These are phyloP conservation scores for Aphidius ervi DNA, from an alignment of 1,140 invertebrate genomes.

Conservation along the genomic window DNA sequence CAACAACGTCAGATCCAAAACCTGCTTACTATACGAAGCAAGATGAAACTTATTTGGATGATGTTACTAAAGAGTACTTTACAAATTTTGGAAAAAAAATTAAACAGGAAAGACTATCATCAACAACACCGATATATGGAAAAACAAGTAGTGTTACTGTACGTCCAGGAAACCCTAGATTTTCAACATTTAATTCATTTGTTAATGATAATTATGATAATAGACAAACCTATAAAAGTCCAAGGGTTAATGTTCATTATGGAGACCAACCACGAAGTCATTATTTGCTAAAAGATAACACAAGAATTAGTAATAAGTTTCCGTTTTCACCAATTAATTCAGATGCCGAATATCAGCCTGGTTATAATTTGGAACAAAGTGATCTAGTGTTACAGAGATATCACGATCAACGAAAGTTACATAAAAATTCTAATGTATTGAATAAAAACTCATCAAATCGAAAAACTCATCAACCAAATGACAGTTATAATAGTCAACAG, in stretches of 20 bases:
- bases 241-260: slow-evolving; percentile 45
- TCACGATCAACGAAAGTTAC: too few relatives aligned
- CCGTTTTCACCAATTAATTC: slow-evolving; percentile 61
- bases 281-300: slow-evolving; percentile 57
- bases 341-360: slow-evolving; percentile 62
- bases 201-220: slow-evolving; percentile 35
- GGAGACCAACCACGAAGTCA: slow-evolving; percentile 45
- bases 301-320: slow-evolving; percentile 60
- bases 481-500: slow-evolving; percentile 27
- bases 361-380: slow-evolving; percentile 34
- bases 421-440: too few relatives aligned
- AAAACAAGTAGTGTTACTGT: slow-evolving; percentile 51
- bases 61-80: slow-evolving; percentile 73
- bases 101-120: slow-evolving; percentile 45
- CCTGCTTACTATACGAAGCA: slow-evolving; percentile 68
- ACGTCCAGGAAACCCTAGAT: slow-evolving; percentile 33
- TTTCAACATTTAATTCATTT: slow-evolving; percentile 32
- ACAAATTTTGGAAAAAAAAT: slow-evolving; percentile 72
- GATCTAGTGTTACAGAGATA: background rate
- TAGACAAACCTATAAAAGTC: slow-evolving; percentile 39
- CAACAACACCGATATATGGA: slow-evolving; percentile 56
- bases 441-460: too few relatives aligned
- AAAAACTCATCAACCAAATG: slow-evolving; percentile 20
- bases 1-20: slow-evolving; percentile 59
- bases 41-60: slow-evolving; percentile 66